Percentiles rank a stretch among this genome's conserved stretches.
phyloP scores from a whole-genome alignment of 2,113 vertebrate genomes.

The Pelecanus crispus region DNA sequence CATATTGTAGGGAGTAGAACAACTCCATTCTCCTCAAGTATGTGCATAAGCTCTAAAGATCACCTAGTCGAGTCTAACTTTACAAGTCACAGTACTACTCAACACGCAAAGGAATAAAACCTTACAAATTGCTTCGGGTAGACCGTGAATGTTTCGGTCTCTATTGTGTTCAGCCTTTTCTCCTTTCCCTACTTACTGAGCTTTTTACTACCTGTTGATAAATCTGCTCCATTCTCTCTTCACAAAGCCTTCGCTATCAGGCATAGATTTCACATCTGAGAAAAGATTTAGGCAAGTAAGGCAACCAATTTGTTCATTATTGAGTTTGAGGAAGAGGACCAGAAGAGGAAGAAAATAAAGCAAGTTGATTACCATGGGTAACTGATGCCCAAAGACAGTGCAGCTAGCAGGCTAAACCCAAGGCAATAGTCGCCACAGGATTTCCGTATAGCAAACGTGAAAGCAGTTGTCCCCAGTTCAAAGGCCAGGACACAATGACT shows the following conservation, averaged over 20 bases:
- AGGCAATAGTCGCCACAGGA: not conserved
- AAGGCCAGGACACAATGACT: not conserved
- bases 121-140: not conserved
- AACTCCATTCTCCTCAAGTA: not conserved
- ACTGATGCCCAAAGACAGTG: not conserved
- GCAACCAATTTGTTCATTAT: not conserved
- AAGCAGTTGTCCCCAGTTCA: not conserved
- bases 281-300: not conserved
- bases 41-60: not conserved
- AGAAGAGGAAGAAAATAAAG: not conserved
- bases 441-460: not conserved
- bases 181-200: not conserved
- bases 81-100: not conserved
- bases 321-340: not conserved
- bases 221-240: constrained; percentile 50
- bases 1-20: not conserved
- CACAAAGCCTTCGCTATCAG: constrained; percentile 24
- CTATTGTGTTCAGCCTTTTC: not conserved
- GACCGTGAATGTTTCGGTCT: not conserved
- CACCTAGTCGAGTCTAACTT: not conserved
- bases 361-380: not conserved
- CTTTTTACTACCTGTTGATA: not conserved
- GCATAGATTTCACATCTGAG: not conserved
- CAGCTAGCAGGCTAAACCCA: not conserved
- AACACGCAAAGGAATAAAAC: not conserved